phyloP scores from a whole-genome alignment of 2,113 vertebrate genomes.

The Scolopax mira region DNA sequence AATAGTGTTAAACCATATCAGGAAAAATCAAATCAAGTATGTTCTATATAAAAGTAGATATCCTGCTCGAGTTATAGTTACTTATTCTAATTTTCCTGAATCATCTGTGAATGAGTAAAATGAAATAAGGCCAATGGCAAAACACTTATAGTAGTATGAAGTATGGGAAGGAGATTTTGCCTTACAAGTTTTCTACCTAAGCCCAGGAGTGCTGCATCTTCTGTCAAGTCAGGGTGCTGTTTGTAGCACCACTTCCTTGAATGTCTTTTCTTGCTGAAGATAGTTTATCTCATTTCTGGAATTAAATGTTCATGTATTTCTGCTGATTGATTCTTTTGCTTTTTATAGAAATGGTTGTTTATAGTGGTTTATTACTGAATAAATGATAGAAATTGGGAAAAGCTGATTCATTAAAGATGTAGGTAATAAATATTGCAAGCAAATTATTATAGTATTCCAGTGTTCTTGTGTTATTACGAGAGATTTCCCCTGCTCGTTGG shows the following conservation, averaged over 20 bases:
- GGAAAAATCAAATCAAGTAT: not conserved
- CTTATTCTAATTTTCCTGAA: not conserved
- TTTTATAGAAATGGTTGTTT: not conserved
- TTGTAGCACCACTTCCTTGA: not conserved
- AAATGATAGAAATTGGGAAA: not conserved
- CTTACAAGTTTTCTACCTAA: not conserved
- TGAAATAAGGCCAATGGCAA: not conserved
- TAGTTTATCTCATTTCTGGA: not conserved
- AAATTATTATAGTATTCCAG: not conserved
- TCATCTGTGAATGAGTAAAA: not conserved
- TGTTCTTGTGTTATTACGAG: not conserved
- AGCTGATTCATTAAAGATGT: not conserved
- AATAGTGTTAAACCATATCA: not conserved
- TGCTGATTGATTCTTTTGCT: not conserved
- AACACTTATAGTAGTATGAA: not conserved
- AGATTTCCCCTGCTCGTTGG: not conserved
- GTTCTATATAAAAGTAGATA: not conserved
- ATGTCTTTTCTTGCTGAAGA: not conserved
- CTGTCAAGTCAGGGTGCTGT: not conserved
- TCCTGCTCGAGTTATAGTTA: not conserved
- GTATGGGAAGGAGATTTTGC: not conserved
- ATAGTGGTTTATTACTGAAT: not conserved
- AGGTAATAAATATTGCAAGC: not conserved
- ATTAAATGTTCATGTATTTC: not conserved
- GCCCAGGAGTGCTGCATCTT: not conserved